Evolutionary conservation across 2,888 invertebrate species (phyloP), one percentile per base, ranked within the genome.

Genomic region (Nemurella pictetii): DNA sequence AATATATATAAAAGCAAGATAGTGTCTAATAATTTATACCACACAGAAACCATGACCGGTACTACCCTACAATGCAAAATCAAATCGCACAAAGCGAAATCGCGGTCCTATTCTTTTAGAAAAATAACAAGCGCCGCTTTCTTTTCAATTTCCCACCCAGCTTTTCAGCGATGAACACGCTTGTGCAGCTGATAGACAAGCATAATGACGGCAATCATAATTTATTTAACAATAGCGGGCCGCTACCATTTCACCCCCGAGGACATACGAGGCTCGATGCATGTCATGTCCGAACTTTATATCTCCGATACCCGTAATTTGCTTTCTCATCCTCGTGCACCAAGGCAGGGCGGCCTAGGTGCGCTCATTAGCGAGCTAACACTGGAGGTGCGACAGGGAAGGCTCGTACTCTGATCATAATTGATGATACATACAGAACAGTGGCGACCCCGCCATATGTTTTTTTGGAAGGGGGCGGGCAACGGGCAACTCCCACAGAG

Each of bases 271-370:
- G 73, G 7, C 75, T 75, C 75, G 26, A 75, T 4, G 75, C 28
- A 75, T 27, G 26, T 75, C 75, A 75, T 27, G 28, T 75, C 75
- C 75, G 7, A 28, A 28, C 75, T 27, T 75, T 75, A 27, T 75
- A 7, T 75, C 75, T 75, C 55, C 12, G 55, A 7, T 20, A 55
- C 55, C 55, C 7, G 75, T 75, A 75, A 75, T 75, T 75, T 75
- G 26, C 75, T 75, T 75, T 75, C 75, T 75, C 25, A 75, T 75
- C 27, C 75, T 75, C 75, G 9, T 75, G 75, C 26, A 26, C 75
- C 12, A n/a, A 27, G 15, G 55, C 55, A 55, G 5, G 9, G 55
- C 20, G 55, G 55, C 55, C 55, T 28, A 75, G 27, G 27, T 28
- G 27, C 75, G 2, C 28, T 75, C 75, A 75, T 75, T 75, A 75